Evolutionary conservation across 2,113 vertebrate species (phyloP).

Genomic region (Otus sunia): DNA sequence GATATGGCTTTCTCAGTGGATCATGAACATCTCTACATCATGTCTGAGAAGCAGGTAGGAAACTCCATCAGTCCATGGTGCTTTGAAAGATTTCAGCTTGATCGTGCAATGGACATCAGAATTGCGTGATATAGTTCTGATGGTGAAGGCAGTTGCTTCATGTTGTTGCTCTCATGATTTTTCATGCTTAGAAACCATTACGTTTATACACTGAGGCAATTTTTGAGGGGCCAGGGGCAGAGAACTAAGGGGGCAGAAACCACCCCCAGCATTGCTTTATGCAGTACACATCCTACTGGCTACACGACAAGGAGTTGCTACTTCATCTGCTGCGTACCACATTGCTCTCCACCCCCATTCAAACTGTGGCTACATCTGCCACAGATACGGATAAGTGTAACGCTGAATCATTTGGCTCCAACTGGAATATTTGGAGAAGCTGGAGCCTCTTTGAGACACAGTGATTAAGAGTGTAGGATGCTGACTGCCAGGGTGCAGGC

Average conservation of each 20-base stretch:
- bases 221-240: neutral
- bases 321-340: neutral
- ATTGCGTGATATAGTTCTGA: neutral
- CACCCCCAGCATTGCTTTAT: neutral
- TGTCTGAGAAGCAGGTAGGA: slow-evolving; percentile 96
- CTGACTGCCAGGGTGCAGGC: neutral
- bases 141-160: neutral
- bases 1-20: slow-evolving; percentile 96
- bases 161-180: rapidly evolving
- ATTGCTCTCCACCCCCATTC: neutral
- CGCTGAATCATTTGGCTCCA: neutral
- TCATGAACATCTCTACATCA: slow-evolving; percentile 91
- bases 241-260: neutral
- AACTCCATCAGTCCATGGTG: rapidly evolving
- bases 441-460: neutral
- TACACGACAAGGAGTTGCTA: neutral
- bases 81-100: neutral
- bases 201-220: neutral
- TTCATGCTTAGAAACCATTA: neutral
- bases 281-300: neutral
- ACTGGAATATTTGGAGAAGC: neutral
- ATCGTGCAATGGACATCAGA: rapidly evolving
- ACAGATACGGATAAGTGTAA: neutral
- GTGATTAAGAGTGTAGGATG: neutral
- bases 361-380: neutral